Percentiles rank a stretch among this genome's conserved stretches.
Conservation (phyloP, 2,888 invertebrate species). For the Oxystoma pomonae region DNA sequence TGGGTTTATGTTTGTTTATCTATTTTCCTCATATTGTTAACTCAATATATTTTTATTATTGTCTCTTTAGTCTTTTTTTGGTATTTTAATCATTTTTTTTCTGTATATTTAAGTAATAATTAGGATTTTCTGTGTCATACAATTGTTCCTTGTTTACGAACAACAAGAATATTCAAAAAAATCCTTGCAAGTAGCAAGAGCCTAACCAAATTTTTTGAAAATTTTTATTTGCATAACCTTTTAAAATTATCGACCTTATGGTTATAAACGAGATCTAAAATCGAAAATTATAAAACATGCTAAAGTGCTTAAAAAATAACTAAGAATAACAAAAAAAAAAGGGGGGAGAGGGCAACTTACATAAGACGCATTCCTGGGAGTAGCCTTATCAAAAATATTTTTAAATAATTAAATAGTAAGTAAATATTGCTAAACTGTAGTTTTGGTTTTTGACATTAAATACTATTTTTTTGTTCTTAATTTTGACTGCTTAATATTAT, state of each 20-base stretch:
- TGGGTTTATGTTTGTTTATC: no score
- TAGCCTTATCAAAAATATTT: not conserved
- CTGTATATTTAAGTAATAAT: no score
- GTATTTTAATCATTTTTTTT: no score
- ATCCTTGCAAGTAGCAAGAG: no score
- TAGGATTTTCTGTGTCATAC: no score
- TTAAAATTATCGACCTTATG: not conserved
- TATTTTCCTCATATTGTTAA: no score
- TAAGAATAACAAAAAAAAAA: constrained; percentile 26
- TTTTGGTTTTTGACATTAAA: not conserved
- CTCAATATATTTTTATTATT: no score
- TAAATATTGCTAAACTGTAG: not conserved
- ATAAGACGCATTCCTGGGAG: not conserved
- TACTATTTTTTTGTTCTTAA: not conserved
- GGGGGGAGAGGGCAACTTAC: not conserved
- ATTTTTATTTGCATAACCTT: not conserved
- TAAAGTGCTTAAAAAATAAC: constrained; percentile 41
- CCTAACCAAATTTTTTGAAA: no score
- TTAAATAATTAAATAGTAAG: no score
- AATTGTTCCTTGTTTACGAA: no score
- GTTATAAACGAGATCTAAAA: constrained; percentile 18
- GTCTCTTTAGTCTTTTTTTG: no score
- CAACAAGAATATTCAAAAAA: no score
- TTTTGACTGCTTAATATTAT: not conserved
- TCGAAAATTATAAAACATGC: constrained; percentile 35